Evolutionary conservation across 2,888 invertebrate species (phyloP).

Genomic region (Silvanus unidentatus): DNA sequence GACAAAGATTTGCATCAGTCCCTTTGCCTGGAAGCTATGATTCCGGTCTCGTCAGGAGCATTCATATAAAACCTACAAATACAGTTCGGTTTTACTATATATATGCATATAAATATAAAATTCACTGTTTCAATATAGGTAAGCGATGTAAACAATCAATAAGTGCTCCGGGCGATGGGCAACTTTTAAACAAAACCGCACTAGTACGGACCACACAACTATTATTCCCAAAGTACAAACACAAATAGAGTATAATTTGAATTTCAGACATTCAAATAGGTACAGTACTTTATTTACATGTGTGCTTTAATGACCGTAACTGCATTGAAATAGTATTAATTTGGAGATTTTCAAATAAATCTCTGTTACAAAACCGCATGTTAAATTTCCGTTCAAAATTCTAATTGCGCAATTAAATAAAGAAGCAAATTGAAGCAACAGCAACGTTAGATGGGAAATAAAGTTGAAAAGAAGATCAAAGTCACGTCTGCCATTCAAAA

Average conservation of each 20-base stretch:
- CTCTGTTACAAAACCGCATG: no score
- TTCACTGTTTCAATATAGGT: slow-evolving; percentile 37
- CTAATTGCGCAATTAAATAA: no score
- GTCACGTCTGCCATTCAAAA: slow-evolving; percentile 23
- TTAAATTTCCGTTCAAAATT: no score
- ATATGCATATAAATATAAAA: slow-evolving; percentile 8
- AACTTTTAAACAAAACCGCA: slow-evolving; percentile 26
- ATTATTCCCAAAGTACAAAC: no score
- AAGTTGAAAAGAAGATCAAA: slow-evolving; percentile 3
- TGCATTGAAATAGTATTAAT: no score
- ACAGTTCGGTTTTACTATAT: no score
- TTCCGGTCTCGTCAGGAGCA: slow-evolving; percentile 30
- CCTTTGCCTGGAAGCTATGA: slow-evolving; percentile 25
- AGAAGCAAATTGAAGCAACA: no score
- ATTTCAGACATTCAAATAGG: no score
- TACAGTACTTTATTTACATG: no score
- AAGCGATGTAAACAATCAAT: slow-evolving; percentile 34
- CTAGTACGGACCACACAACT: slow-evolving; percentile 12
- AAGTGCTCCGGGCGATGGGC: slow-evolving; percentile 24
- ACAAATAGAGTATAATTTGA: no score
- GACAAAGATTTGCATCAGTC: slow-evolving; percentile 29
- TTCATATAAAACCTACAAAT: slow-evolving; percentile 37
- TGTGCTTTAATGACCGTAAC: no score
- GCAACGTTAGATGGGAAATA: background rate
- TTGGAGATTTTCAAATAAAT: no score